Evolutionary conservation across 2,113 vertebrate genomes (phyloP).

Genomic region (Antechinus flavipes): DNA sequence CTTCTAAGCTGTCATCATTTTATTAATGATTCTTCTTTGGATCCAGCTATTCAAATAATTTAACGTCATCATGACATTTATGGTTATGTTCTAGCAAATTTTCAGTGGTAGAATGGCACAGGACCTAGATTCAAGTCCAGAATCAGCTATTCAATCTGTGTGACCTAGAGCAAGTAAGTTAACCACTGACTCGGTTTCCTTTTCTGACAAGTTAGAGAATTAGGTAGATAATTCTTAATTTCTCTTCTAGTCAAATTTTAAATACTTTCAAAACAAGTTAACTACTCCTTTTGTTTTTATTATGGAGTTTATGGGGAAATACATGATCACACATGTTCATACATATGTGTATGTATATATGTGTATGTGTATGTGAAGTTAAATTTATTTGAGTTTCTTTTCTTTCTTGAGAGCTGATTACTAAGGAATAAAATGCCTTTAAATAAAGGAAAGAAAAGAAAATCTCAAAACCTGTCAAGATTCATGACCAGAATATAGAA

Average conservation of each 20-base stretch:
- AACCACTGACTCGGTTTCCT: not conserved
- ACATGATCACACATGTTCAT: not conserved
- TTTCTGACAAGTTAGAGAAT: not conserved
- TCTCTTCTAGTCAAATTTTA: not conserved
- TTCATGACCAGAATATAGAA: slow-evolving; percentile 23
- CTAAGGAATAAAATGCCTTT: slow-evolving; percentile 9
- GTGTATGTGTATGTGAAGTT: not conserved
- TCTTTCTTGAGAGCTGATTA: not conserved
- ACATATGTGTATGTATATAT: not conserved
- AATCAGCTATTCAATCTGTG: not conserved
- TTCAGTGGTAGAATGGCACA: not conserved
- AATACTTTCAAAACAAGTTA: not conserved
- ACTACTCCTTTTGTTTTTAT: not conserved
- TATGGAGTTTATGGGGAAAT: not conserved
- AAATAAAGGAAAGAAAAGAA: slow-evolving; percentile 14
- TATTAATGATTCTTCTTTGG: not conserved
- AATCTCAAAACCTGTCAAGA: slow-evolving; percentile 51
- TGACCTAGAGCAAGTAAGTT: not conserved
- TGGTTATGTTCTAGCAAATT: not conserved
- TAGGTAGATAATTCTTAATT: not conserved
- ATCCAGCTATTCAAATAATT: not conserved
- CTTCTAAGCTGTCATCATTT: not conserved
- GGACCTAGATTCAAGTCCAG: not conserved
- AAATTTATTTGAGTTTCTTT: slow-evolving; percentile 32
- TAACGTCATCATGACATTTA: not conserved